Conservation (phyloP, 2,113 vertebrate species). For the Anoplopoma fimbria region DNA sequence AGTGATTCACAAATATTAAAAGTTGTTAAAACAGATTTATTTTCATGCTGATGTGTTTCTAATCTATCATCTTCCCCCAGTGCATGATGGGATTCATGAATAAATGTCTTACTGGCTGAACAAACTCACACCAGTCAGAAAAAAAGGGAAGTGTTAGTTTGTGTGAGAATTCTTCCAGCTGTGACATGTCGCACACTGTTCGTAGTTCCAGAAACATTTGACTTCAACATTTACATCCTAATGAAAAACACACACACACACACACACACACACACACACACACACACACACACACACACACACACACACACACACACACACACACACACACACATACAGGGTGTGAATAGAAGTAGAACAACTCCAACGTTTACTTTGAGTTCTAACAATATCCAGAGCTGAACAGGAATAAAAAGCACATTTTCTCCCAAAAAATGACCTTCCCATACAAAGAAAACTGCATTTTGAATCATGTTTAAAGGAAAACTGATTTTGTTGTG, state of each 20-base stretch:
- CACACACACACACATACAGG: neutral
- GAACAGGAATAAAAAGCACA: no score
- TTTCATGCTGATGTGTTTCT: neutral
- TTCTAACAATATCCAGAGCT: no score
- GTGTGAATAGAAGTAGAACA: neutral
- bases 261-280: no score
- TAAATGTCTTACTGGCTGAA: constrained; percentile 9
- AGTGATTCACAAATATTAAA: no score
- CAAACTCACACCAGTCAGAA: constrained; percentile 12
- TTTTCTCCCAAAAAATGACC: no score
- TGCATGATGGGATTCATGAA: constrained; percentile 48
- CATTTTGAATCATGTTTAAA: no score
- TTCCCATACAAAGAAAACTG: no score
- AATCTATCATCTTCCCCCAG: neutral
- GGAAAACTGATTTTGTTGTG: no score
- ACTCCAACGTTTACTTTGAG: no score
- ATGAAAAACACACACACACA: no score
- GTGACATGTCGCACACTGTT: neutral
- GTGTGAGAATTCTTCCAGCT: constrained; percentile 11
- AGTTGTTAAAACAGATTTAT: neutral
- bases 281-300: no score
- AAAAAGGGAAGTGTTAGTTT: neutral
- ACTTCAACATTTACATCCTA: constrained; percentile 8
- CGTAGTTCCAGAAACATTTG: constrained; percentile 18
- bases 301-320: neutral